phyloP scores from a whole-genome alignment of 2,113 vertebrate genomes.

The Crotalus viridis region DNA sequence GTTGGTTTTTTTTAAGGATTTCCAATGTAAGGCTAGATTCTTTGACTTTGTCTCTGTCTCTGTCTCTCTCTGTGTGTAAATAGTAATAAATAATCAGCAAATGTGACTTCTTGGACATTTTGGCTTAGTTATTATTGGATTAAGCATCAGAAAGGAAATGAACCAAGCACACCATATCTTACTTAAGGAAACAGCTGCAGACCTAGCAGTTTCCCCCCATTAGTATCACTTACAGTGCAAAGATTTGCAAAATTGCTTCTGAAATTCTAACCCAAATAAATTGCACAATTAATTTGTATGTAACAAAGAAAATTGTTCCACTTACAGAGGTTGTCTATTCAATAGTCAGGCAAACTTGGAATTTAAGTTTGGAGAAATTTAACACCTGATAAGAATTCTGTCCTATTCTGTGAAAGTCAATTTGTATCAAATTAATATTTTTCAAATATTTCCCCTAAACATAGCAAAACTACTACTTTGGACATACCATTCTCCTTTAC shows the following conservation, averaged over 20 bases:
- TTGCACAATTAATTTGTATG: background rate
- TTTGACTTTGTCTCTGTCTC: background rate
- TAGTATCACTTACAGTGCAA: background rate
- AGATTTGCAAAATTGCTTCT: background rate
- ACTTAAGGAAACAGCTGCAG: background rate
- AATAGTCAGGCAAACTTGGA: background rate
- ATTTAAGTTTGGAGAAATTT: background rate
- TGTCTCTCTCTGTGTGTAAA: background rate
- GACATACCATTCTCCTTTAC: background rate
- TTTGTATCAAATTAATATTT: background rate
- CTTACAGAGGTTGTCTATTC: background rate
- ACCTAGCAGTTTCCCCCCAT: background rate
- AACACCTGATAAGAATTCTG: background rate
- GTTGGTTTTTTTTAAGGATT: background rate
- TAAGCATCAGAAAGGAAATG: background rate
- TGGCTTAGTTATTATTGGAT: background rate
- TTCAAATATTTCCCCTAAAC: background rate
- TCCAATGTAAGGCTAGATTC: background rate
- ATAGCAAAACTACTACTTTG: background rate
- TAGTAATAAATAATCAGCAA: background rate
- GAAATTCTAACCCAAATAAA: background rate
- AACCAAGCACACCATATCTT: background rate
- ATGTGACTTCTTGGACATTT: background rate
- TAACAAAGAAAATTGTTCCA: background rate
- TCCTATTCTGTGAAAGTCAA: background rate